Evolutionary conservation across 2,113 vertebrate genomes (phyloP).

Genomic region (Semnopithecus entellus): DNA sequence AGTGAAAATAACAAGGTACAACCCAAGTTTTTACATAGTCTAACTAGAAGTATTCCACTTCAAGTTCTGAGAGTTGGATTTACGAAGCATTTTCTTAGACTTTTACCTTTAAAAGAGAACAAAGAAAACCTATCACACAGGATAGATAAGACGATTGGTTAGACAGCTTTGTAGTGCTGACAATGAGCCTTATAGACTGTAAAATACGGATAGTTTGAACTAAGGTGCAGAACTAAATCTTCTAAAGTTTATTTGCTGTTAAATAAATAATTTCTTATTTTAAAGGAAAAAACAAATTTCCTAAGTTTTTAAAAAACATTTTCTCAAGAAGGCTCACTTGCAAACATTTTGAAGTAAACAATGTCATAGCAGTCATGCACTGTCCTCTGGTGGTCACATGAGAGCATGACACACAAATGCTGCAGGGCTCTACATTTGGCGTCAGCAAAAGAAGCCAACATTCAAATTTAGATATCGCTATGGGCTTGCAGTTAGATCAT

Average conservation of each 20-base stretch:
- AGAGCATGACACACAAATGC: too few species aligned
- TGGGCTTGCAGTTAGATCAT: not conserved
- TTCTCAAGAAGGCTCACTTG: too few species aligned
- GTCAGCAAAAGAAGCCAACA: not conserved
- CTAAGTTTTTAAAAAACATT: not conserved
- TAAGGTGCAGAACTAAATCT: slow-evolving; percentile 72
- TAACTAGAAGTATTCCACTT: not conserved
- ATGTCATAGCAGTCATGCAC: not conserved
- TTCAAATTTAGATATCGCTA: not conserved
- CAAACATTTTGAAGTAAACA: too few species aligned
- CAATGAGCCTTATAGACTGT: slow-evolving; percentile 71
- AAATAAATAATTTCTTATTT: slow-evolving; percentile 31
- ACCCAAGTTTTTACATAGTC: not conserved
- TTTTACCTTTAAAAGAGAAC: not conserved
- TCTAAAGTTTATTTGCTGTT: slow-evolving; percentile 74
- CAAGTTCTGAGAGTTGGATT: not conserved
- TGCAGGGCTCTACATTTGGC: too few species aligned
- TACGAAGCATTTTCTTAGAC: not conserved
- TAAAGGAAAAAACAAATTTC: too few species aligned
- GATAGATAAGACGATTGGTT: not conserved
- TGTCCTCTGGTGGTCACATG: not conserved
- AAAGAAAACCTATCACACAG: not conserved
- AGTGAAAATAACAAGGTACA: not conserved
- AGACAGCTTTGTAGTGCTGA: not conserved
- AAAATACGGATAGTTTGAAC: slow-evolving; percentile 70